Base-by-base conservation (phyloP, 2,888 invertebrate species). In the Plusia festucae region DNA sequence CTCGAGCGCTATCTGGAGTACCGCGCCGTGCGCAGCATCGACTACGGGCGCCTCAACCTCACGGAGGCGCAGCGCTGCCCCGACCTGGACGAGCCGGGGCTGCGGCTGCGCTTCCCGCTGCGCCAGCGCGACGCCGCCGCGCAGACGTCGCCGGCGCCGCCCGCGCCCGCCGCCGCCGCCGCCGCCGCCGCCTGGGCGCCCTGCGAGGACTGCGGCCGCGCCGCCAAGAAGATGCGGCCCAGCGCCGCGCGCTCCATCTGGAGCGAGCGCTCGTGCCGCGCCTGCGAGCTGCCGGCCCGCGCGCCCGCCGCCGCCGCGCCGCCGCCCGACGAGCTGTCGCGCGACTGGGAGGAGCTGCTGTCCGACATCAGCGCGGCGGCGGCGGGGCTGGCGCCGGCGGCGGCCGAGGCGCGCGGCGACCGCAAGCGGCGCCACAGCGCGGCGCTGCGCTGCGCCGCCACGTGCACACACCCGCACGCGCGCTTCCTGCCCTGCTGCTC, bases 91-190 rank as follows among this genome's bases (percentile, higher is more conserved):
- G 91, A 90, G 75, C 84, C 86, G 58, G 94, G 92, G 32, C 96
- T 97, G 87, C 91, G 96, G 55, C 95, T 97, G 76, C 97, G 97
- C 85, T 98, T 97, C 89, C 96, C 96, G 82, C 94, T 93, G 86
- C 86, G 88, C 24, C 93, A 93, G 85, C 59, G 70, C 65, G 91
- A 94, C 83, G 90, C 85, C 46, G 89, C 70, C 64, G 89, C 82
- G 82, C 94, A 94, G 87, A 93, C 94, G 44, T 91, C 90, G 70
- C 81, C 70, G 24, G 5, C 24, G 78, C 60, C 65, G 81, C 56
- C 72, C 79, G 53, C 13, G 34, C 34, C 61, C 53, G 46, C 63
- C 75, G 81, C 30, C 82, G 81, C 30, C 82, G 85, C 72, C 80
- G 85, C 81, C 51, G 81, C 58, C 51, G 80, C 59, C 59, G 81